Base-by-base conservation (phyloP, 1,140 invertebrate genomes). In the Drosophila lacertosa region DNA sequence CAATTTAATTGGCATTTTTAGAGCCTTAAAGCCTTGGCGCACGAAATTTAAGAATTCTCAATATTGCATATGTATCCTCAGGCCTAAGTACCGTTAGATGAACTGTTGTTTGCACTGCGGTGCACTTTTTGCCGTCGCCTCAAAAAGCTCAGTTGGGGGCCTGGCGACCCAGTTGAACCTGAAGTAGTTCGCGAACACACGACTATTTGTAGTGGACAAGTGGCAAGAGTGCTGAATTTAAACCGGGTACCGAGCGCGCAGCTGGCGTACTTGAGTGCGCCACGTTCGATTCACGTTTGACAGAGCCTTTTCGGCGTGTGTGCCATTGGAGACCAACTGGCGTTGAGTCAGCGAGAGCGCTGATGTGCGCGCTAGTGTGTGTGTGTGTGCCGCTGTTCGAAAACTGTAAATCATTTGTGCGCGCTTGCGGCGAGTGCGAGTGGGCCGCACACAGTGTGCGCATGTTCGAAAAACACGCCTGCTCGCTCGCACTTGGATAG, bases 221-320 rank as follows among this genome's bases (percentile, higher is more conserved):
- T 45, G 44, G 47, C 35, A 69, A 48, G 45, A 33, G 24, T 57
- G n/a, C 40, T 44, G 24, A 26, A 32, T 35, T 54, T 26, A 58
- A 58, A 65, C 67, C 71, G 67, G 53, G 54, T 63, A 84, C 77
- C 81, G 81, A 86, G 77, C 81, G 81, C 81, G 81, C 57, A 64
- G 81, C 73, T 84, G 81, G 81, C 81, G 81, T 74, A 72, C 82
- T 86, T 78, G 64, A 81, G 77, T 86, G 81, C 81, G 81, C 81
- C 81, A 84, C 81, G 81, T 84, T 84, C 82, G 69, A 84, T 70
- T 67, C 73, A 84, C 77, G 81, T 84, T 86, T 84, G 81, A 84
- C 40, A 29, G 48, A 55, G 62, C 60, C 26, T 9, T 65, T 57
- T 13, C 59, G 33, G 0, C 29, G 54, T 13, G 10, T 15, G 26